phyloP scores from a whole-genome alignment of 37 sponge, comb jelly and placozoan genomes.

The Mnemiopsis leidyi region DNA sequence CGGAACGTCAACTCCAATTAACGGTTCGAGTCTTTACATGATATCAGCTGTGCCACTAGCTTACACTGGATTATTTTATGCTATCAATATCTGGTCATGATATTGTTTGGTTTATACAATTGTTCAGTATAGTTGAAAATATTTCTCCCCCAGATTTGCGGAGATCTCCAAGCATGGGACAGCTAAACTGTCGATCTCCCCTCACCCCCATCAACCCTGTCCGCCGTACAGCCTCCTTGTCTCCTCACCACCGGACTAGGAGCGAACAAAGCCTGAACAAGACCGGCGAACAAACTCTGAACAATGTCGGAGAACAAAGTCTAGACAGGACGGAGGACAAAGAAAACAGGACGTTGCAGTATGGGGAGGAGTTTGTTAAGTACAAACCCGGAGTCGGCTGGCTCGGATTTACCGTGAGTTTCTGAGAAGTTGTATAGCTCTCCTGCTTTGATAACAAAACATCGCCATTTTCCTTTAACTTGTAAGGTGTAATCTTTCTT shows the following conservation, averaged over 20 bases:
- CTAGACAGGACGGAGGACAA: neutral
- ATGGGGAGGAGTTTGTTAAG: slow-evolving; percentile 21
- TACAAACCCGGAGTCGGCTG: slow-evolving; percentile 60
- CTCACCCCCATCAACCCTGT: slow-evolving; percentile 10
- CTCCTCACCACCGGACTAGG: neutral
- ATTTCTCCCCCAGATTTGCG: slow-evolving; percentile 16
- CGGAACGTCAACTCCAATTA: neutral
- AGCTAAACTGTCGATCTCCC: neutral
- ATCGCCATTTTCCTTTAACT: too few relatives aligned
- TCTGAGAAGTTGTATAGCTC: too few relatives aligned
- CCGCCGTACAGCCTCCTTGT: slow-evolving; percentile 43
- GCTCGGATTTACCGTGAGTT: slow-evolving; percentile 60
- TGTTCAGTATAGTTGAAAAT: too few relatives aligned
- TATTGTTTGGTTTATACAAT: too few relatives aligned
- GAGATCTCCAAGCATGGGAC: slow-evolving; percentile 41
- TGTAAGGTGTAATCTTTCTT: too few relatives aligned
- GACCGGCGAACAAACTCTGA: neutral
- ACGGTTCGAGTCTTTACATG: too few relatives aligned
- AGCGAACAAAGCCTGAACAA: neutral
- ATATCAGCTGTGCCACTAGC: too few relatives aligned
- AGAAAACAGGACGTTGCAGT: slow-evolving; percentile 1
- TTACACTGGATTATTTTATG: too few relatives aligned
- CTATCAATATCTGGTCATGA: too few relatives aligned
- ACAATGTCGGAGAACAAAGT: neutral
- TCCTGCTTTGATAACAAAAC: too few relatives aligned